These are phyloP conservation scores for Threskiornis aethiopicus DNA, from an alignment of 2,797 vertebrate genomes.

Conservation along the genomic window DNA sequence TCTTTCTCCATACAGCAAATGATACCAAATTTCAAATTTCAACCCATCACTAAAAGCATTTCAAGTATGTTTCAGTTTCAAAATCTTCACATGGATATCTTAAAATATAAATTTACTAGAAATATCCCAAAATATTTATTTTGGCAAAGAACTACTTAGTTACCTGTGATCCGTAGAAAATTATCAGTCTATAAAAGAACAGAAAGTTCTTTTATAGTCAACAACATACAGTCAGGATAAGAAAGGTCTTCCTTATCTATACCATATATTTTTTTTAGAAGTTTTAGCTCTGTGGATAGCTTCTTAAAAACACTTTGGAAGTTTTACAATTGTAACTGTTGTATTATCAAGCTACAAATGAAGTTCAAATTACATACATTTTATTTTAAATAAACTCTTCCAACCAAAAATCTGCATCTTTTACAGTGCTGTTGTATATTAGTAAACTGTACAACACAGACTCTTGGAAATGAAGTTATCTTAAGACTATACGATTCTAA, in stretches of 20 bases:
- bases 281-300: neutral
- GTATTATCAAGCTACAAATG: neutral
- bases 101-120: neutral
- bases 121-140: neutral
- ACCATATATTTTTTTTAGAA: neutral
- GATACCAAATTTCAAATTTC: neutral
- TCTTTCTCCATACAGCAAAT: neutral
- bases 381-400: neutral
- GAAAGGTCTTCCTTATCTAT: neutral
- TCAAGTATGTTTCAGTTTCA: neutral
- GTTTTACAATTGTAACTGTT: neutral
- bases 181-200: neutral
- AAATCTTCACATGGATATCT: neutral
- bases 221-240: neutral
- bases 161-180: neutral
- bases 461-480: neutral
- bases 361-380: neutral
- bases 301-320: neutral
- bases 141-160: neutral
- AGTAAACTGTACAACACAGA: neutral
- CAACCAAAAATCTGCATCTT: neutral
- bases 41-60: neutral
- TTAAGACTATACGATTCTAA: neutral
- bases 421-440: neutral
- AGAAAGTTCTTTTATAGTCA: too few relatives aligned